Evolutionary conservation across 2,113 vertebrate species (phyloP), one percentile per base, ranked within the genome.

Genomic region (Clinocottus analis): DNA sequence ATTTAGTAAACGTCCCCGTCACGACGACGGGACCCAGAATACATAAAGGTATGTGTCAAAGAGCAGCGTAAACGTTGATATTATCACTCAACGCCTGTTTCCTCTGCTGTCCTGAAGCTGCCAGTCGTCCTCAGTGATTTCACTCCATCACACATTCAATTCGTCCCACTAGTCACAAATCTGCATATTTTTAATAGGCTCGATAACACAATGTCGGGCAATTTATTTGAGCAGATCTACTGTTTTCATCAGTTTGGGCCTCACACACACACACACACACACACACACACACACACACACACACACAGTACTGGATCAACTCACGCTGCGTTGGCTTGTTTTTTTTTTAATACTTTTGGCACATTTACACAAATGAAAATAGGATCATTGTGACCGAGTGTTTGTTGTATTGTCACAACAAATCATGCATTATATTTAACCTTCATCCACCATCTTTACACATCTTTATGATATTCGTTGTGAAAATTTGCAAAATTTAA

Each of bases 1-100:
- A 76, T n/a, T n/a, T 75, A 88, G 85, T n/a, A 79, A 83, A 87
- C 49, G 71, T n/a, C 69, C 59, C 71, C 58, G 72, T 87, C 45
- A 72, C 72, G 58, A 72, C 72, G 58, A 85, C 74, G 75, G 61
- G 70, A 47, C 75, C 45, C 19, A 53, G 72, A 66, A 70, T 59
- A 66, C 29, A 77, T 49, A 5, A 33, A 43, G 56, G 69, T 60
- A 11, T 49, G 31, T 65, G 43, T 68, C 55, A 60, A 35, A 60
- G 49, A 33, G 1, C 2, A 3, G n/a, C 72, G 56, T 33, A 17
- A 37, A 27, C 37, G 63, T 62, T 41, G 23, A 77, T 41, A 37
- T 53, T 45, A 72, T 72, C 53, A 31, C 51, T 74, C 31, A 23
- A 49, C 79, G 61, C 45, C 39, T 79, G 25, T n/a, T 61, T 72